These are phyloP conservation scores for Orthonyx spaldingii DNA, from an alignment of 2,113 vertebrate species.

Conservation along the genomic window DNA sequence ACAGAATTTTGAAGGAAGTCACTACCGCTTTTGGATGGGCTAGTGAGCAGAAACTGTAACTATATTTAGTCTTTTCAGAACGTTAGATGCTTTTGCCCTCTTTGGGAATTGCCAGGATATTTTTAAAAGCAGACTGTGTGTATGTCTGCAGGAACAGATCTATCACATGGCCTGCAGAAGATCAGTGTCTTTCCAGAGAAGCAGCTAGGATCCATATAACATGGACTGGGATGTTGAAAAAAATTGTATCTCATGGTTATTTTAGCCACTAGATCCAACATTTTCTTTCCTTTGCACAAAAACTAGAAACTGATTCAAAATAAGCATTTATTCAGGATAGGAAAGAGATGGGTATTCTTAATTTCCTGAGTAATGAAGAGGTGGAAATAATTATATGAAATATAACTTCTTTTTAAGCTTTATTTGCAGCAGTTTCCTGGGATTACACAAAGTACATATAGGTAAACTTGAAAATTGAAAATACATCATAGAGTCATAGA, in stretches of 20 bases:
- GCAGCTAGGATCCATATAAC: not conserved
- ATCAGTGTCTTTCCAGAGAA: not conserved
- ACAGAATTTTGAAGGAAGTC: not conserved
- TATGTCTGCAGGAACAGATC: not conserved
- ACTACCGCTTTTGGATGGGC: not conserved
- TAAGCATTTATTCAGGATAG: not conserved
- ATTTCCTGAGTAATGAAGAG: not conserved
- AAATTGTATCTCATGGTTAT: fast-evolving
- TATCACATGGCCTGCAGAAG: not conserved
- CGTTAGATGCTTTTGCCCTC: not conserved
- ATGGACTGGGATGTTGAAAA: not conserved
- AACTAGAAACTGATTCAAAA: not conserved
- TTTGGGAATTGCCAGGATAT: not conserved
- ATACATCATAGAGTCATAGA: not conserved
- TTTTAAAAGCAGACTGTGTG: not conserved
- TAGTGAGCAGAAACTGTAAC: not conserved
- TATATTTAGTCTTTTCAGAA: not conserved
- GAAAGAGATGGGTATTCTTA: not conserved
- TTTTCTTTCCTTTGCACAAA: not conserved
- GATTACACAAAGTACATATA: not conserved
- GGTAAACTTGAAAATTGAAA: not conserved
- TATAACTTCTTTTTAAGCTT: not conserved
- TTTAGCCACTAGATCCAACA: not conserved
- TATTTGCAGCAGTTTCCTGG: not conserved
- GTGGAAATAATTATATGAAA: not conserved